Evolutionary conservation across 2,888 invertebrate species (phyloP).

Genomic region (Stegana nigrithorax): DNA sequence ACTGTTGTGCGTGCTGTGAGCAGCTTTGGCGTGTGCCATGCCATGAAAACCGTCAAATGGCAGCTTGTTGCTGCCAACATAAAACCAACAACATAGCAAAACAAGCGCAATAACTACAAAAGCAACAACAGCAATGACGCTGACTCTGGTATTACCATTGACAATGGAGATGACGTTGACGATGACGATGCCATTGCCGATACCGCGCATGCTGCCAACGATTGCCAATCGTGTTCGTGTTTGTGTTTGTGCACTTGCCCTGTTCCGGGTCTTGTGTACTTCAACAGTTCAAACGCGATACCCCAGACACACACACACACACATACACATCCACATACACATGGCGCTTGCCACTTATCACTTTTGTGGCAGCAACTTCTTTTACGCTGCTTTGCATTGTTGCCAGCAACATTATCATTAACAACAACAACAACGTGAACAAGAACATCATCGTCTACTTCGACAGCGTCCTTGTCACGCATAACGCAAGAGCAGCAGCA

Average conservation of each 20-base stretch:
- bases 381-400: too few relatives aligned
- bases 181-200: too few relatives aligned
- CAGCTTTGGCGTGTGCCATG: too few relatives aligned
- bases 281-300: too few relatives aligned
- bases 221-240: not conserved
- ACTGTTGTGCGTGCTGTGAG: not conserved
- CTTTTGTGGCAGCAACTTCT: too few relatives aligned
- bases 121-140: too few relatives aligned
- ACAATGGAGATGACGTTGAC: too few relatives aligned
- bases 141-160: too few relatives aligned
- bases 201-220: not conserved
- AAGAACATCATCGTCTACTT: not conserved
- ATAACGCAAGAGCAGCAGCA: slow-evolving; percentile 12
- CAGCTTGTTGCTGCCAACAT: not conserved
- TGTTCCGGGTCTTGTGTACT: not conserved
- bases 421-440: not conserved
- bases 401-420: too few relatives aligned
- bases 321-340: too few relatives aligned
- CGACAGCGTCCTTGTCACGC: slow-evolving; percentile 24
- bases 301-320: too few relatives aligned
- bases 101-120: not conserved
- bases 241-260: not conserved
- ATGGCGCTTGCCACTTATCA: too few relatives aligned
- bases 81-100: not conserved
- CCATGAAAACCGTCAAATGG: not conserved